Evolutionary conservation across 2,888 invertebrate genomes (phyloP).

Genomic region (Atrina japonica): DNA sequence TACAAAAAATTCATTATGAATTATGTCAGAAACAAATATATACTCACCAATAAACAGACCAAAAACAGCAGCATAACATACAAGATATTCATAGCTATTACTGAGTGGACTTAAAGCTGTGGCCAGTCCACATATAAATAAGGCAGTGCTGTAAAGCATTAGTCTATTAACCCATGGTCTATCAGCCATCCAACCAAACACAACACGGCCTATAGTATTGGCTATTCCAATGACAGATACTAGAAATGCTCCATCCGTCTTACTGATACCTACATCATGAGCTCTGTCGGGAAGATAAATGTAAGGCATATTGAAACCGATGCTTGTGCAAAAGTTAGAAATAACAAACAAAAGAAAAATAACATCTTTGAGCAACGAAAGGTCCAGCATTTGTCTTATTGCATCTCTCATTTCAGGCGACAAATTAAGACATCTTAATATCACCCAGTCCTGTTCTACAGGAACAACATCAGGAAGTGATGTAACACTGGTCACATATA

Average conservation of each 20-base stretch:
- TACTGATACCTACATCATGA: constrained; percentile 65
- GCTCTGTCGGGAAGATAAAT: constrained; percentile 91
- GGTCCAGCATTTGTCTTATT: constrained; percentile 88
- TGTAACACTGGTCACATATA: constrained; percentile 77
- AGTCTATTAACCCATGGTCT: constrained; percentile 91
- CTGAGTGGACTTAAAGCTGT: constrained; percentile 91
- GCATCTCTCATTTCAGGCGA: constrained; percentile 62
- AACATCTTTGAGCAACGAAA: constrained; percentile 90
- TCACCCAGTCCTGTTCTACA: constrained; percentile 68
- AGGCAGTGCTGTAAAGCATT: constrained; percentile 92
- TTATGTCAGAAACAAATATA: too few relatives aligned
- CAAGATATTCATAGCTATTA: constrained; percentile 87
- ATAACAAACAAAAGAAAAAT: constrained; percentile 93
- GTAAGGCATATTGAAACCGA: constrained; percentile 96
- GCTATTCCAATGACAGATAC: constrained; percentile 94
- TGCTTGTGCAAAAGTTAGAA: constrained; percentile 96
- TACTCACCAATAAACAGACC: constrained; percentile 78
- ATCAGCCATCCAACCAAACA: constrained; percentile 81
- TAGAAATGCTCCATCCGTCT: constrained; percentile 85
- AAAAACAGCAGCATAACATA: constrained; percentile 85
- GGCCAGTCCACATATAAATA: constrained; percentile 93
- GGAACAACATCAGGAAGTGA: constrained; percentile 67
- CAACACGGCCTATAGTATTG: constrained; percentile 94
- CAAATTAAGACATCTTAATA: constrained; percentile 58
- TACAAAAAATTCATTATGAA: too few relatives aligned